These are phyloP conservation scores for Columba janthina DNA, from an alignment of 2,113 vertebrate species.

Conservation along the genomic window DNA sequence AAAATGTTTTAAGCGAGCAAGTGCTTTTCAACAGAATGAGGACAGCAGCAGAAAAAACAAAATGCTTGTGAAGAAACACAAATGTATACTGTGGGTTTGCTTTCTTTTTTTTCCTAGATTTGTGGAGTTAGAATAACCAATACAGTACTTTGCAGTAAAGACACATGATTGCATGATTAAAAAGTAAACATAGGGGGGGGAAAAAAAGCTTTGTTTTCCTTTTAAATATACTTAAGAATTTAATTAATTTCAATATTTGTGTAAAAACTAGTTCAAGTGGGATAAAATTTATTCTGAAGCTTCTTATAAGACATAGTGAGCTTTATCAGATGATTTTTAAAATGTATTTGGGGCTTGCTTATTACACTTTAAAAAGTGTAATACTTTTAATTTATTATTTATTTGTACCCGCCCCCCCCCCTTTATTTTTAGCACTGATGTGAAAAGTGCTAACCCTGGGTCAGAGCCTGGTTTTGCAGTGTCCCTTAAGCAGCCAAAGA, in stretches of 20 bases:
- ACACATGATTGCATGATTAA: neutral
- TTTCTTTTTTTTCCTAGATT: neutral
- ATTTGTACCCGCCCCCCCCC: neutral
- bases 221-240: neutral
- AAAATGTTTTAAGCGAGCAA: slow-evolving; percentile 3
- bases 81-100: neutral
- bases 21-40: neutral
- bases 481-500: slow-evolving; percentile 25
- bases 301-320: neutral
- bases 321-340: neutral
- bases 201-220: neutral
- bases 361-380: neutral
- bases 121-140: neutral
- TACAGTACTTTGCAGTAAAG: neutral
- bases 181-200: neutral
- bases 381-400: neutral
- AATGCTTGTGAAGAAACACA: neutral
- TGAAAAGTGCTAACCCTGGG: neutral
- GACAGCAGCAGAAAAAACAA: neutral
- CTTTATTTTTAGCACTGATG: neutral
- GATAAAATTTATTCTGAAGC: neutral
- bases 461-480: neutral
- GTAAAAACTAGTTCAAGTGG: neutral
- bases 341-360: neutral
- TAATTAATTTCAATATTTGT: neutral